Percentiles rank a stretch among this genome's conserved stretches.
These are phyloP conservation scores for Volucella bombylans DNA, from an alignment of 2,888 invertebrate genomes.

Conservation along the genomic window DNA sequence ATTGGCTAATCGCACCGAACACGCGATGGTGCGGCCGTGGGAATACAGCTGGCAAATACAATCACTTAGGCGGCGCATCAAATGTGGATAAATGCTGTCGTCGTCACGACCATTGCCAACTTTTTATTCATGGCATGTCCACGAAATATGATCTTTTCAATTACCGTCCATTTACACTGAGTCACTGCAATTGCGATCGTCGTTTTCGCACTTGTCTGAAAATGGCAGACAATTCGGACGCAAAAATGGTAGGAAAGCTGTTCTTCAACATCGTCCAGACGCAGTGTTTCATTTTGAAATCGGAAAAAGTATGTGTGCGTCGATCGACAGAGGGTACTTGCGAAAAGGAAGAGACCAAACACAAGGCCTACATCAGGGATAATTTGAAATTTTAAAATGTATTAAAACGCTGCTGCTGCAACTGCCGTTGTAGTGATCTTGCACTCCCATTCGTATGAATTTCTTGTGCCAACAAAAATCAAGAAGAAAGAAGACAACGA, in stretches of 20 bases:
- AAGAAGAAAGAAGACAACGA: too few species aligned
- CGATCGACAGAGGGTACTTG: conserved; percentile 93
- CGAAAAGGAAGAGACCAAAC: conserved; percentile 85
- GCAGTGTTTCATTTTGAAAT: conserved; percentile 94
- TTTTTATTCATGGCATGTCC: conserved; percentile 92
- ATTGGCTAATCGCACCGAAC: conserved; percentile 91
- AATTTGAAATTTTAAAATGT: conserved; percentile 83
- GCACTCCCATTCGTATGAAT: background rate
- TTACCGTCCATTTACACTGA: conserved; percentile 93
- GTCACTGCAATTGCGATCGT: conserved; percentile 94
- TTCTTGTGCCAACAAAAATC: conserved; percentile 45
- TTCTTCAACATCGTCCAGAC: conserved; percentile 98
- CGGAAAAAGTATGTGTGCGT: conserved; percentile 89
- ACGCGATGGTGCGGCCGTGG: conserved; percentile 98
- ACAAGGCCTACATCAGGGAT: conserved; percentile 89
- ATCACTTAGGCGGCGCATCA: conserved; percentile 92
- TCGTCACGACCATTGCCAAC: conserved; percentile 93
- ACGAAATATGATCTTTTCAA: conserved; percentile 93
- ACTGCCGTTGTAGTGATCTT: background rate
- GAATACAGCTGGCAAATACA: conserved; percentile 90
- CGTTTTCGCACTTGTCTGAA: conserved; percentile 97
- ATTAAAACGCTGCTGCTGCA: background rate
- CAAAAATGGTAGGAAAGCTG: conserved; percentile 94
- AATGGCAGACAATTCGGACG: conserved; percentile 91
- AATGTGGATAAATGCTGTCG: conserved; percentile 94